A percentile compares a stretch with the other conserved stretches of the same genome.
Evolutionary conservation across 2,797 vertebrate species (phyloP).

Genomic region (Anguilla pacifica): DNA sequence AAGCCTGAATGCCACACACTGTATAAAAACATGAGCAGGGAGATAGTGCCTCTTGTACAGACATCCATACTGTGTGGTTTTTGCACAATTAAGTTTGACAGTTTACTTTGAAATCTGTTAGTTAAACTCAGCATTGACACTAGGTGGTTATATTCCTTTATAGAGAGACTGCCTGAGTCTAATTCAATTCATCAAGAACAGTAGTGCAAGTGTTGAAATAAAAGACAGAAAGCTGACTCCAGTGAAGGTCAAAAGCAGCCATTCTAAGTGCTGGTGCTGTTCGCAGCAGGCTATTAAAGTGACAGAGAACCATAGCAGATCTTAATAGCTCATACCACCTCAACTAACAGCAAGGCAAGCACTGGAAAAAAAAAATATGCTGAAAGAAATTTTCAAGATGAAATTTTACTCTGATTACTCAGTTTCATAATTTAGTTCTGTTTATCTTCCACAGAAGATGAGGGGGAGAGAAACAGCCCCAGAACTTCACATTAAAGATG

Average conservation of each 20-base stretch:
- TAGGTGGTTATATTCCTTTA: conserved; percentile 8
- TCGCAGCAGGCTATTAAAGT: conserved; percentile 1
- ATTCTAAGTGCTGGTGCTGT: background rate
- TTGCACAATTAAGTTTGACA: conserved; percentile 1
- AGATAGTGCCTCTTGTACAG: background rate
- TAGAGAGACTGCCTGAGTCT: background rate
- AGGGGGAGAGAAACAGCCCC: background rate
- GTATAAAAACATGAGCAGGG: background rate
- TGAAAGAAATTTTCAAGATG: background rate
- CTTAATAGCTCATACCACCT: background rate
- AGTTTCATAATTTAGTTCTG: background rate
- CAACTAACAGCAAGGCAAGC: background rate
- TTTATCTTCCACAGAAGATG: background rate
- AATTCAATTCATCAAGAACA: conserved; percentile 21
- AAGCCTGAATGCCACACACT: background rate
- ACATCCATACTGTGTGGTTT: background rate
- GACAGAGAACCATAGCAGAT: background rate
- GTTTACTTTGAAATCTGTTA: conserved; percentile 14
- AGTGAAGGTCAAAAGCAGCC: conserved; percentile 15
- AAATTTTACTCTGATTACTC: background rate
- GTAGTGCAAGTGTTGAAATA: background rate
- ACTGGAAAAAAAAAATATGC: background rate
- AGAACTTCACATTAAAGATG: background rate
- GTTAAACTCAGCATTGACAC: background rate
- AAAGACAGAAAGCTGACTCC: background rate